Evolutionary conservation across 1,140 invertebrate species (phyloP).

Genomic region (Steinernema khuongi): DNA sequence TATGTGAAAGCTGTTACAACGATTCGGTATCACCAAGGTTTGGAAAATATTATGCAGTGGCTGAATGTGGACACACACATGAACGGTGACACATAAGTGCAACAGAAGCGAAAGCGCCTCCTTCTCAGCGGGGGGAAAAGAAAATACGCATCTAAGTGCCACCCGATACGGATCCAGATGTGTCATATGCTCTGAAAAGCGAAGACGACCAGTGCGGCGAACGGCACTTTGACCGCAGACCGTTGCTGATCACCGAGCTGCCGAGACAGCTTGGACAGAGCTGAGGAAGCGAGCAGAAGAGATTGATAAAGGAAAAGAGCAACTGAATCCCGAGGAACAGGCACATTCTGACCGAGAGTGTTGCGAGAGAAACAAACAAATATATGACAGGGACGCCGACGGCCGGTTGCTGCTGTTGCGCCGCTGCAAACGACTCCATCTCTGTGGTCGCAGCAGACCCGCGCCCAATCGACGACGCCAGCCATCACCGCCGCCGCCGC

Average conservation of each 20-base stretch:
- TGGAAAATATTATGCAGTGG: too few species aligned
- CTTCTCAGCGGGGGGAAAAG: background rate
- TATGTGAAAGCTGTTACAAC: too few species aligned
- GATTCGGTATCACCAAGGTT: too few species aligned
- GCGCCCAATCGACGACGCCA: background rate
- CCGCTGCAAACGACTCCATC: background rate
- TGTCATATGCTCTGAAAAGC: too few species aligned
- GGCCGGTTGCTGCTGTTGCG: background rate
- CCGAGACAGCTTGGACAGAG: background rate
- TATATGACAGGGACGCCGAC: background rate
- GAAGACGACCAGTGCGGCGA: too few species aligned
- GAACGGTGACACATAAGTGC: too few species aligned
- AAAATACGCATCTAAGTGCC: background rate
- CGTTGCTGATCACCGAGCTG: too few species aligned
- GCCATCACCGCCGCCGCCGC: background rate
- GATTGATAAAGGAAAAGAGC: background rate
- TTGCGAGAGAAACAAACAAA: slow-evolving; percentile 15
- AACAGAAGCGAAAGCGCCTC: too few species aligned
- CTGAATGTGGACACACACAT: too few species aligned
- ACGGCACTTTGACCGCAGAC: too few species aligned
- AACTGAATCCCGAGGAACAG: background rate
- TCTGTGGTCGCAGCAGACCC: background rate
- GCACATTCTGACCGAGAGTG: slow-evolving; percentile 2
- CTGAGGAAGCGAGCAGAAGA: background rate
- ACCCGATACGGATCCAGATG: background rate